Conservation (phyloP, 2,113 vertebrate genomes). For the Arenaria interpres region DNA sequence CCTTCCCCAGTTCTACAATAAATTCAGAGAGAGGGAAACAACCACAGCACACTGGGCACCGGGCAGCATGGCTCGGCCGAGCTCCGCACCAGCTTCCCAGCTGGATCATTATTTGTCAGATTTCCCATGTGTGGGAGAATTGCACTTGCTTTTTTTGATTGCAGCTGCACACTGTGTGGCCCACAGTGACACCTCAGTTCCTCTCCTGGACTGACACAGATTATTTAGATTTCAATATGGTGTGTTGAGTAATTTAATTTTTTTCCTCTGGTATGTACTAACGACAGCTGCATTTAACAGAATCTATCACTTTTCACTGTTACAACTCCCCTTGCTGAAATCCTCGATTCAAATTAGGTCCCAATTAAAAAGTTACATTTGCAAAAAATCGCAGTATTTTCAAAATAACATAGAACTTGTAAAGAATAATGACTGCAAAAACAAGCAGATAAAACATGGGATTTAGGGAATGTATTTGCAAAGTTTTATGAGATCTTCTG, state of each 20-base stretch:
- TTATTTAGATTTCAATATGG: background rate
- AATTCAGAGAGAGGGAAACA: background rate
- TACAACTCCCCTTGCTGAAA: background rate
- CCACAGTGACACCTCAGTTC: background rate
- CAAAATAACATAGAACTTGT: background rate
- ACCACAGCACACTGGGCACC: background rate
- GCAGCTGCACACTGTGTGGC: background rate
- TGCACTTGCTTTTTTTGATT: background rate
- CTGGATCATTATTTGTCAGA: background rate
- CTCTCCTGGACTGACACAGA: background rate
- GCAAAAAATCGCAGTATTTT: background rate
- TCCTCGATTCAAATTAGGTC: background rate
- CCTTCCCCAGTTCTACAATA: background rate
- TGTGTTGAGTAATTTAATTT: background rate
- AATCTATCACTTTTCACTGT: background rate
- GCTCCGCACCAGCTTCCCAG: background rate
- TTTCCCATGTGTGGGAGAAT: background rate
- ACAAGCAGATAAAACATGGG: background rate
- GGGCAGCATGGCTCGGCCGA: accelerated
- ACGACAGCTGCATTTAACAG: background rate
- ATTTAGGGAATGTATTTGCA: background rate
- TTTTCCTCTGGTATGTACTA: background rate
- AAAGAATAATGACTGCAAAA: background rate
- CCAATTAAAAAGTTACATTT: background rate
- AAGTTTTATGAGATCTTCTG: background rate